These are phyloP conservation scores for Eulemur mongoz DNA, from an alignment of 2,797 vertebrate genomes.

Conservation along the genomic window DNA sequence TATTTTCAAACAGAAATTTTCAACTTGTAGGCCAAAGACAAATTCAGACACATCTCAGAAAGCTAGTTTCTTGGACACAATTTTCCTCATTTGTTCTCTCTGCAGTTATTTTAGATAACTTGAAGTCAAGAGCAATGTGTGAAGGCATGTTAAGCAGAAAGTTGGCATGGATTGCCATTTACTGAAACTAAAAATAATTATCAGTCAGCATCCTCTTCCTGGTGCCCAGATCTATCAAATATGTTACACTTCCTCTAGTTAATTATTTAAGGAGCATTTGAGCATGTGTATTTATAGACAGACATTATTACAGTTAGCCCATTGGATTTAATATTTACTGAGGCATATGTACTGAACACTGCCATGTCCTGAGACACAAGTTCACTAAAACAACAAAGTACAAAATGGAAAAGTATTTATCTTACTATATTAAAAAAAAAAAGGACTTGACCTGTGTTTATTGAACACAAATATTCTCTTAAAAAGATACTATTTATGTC, in stretches of 20 bases:
- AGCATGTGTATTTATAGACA: background rate
- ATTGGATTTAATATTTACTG: background rate
- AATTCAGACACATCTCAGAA: background rate
- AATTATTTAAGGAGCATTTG: background rate
- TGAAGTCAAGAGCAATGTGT: background rate
- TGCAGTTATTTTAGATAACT: background rate
- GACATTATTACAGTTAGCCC: background rate
- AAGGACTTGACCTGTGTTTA: background rate
- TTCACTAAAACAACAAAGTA: background rate
- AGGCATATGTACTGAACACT: background rate
- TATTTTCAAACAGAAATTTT: background rate
- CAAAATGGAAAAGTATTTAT: background rate
- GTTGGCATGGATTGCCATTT: background rate
- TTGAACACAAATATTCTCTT: slow-evolving; percentile 4
- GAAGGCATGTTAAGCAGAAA: background rate
- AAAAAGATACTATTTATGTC: background rate
- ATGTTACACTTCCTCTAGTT: background rate
- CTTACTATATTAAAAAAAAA: background rate
- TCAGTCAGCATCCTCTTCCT: background rate
- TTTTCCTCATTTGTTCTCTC: background rate
- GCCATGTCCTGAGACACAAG: background rate
- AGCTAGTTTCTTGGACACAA: background rate
- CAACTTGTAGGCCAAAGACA: background rate
- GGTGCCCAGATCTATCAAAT: background rate
- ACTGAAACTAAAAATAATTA: background rate